Conservation (phyloP, 2,888 invertebrate genomes). For the Diarsia mendica region DNA sequence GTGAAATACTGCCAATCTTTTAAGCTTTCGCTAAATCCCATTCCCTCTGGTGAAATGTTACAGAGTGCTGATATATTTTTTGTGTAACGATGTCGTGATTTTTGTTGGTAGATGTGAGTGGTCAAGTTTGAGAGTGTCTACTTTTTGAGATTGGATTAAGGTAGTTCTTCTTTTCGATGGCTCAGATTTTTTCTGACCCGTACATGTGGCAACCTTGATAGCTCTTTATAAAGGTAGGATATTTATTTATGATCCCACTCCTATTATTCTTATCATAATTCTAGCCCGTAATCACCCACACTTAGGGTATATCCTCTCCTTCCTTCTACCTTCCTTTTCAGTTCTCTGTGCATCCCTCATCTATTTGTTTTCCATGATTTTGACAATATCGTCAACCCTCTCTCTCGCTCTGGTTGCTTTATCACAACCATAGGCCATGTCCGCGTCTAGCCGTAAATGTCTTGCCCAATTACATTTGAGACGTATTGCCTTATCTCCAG, state of each 20-base stretch:
- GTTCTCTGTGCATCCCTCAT: background rate
- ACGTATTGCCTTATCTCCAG: no score
- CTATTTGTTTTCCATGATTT: background rate
- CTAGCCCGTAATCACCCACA: background rate
- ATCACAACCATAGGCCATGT: background rate
- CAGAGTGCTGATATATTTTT: conserved; percentile 51
- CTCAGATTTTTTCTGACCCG: no score
- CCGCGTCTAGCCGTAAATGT: no score
- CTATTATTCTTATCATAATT: background rate
- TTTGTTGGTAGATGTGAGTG: conserved; percentile 16
- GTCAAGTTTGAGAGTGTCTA: conserved; percentile 7
- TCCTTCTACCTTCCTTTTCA: background rate
- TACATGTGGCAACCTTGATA: no score
- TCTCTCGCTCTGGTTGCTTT: background rate
- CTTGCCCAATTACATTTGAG: no score
- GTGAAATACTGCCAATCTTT: conserved; percentile 61
- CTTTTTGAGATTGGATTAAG: conserved; percentile 2
- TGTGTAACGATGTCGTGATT: conserved; percentile 44
- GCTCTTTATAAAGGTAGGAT: no score
- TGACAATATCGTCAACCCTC: background rate
- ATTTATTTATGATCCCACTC: background rate
- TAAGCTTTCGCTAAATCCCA: conserved; percentile 54
- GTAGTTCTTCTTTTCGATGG: no score
- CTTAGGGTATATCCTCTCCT: background rate
- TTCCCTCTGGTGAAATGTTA: conserved; percentile 54